phyloP scores from a whole-genome alignment of 2,888 invertebrate genomes.

The Syrphus vitripennis region DNA sequence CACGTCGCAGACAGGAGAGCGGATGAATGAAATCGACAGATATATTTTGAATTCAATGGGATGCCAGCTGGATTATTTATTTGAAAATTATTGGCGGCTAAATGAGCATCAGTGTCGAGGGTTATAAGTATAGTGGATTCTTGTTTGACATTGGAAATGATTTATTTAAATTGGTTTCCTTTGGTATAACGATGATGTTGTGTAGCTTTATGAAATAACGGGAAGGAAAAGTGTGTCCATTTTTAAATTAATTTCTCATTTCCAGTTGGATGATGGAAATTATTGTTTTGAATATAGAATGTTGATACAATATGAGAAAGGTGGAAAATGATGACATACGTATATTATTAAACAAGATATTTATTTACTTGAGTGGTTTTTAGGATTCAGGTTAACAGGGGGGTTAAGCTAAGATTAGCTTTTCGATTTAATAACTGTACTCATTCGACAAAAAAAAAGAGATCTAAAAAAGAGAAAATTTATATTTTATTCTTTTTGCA shows the following conservation, averaged over 20 bases:
- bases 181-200: not conserved
- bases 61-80: constrained; percentile 51
- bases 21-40: constrained; percentile 21
- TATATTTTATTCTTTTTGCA: too few species aligned
- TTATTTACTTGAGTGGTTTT: constrained; percentile 51
- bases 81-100: constrained; percentile 60
- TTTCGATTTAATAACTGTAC: too few species aligned
- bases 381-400: constrained; percentile 50
- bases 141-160: constrained; percentile 51
- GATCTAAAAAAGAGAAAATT: too few species aligned
- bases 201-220: not conserved
- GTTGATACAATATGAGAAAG: not conserved
- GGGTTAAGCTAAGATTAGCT: not conserved
- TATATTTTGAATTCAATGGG: constrained; percentile 27
- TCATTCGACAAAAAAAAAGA: too few species aligned
- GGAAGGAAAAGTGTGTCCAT: constrained; percentile 25
- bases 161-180: constrained; percentile 48
- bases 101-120: constrained; percentile 55
- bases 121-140: constrained; percentile 38
- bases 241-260: constrained; percentile 21
- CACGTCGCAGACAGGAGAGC: constrained; percentile 3
- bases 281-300: constrained; percentile 24
- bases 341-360: constrained; percentile 42
- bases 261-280: not conserved
- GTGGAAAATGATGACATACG: not conserved